Evolutionary conservation across 2,888 invertebrate species (phyloP).

Genomic region (Helicoverpa assulta): DNA sequence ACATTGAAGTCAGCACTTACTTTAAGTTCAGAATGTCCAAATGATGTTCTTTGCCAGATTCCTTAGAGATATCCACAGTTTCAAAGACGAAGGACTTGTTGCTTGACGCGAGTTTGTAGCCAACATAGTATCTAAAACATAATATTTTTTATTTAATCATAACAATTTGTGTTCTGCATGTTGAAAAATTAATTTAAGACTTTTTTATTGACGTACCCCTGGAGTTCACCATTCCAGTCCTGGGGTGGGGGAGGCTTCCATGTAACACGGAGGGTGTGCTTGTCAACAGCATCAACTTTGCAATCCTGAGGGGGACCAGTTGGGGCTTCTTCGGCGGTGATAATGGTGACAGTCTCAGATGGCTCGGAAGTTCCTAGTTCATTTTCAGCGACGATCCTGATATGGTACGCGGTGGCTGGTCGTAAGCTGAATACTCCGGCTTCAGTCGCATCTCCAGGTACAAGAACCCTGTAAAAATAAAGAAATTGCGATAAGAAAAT

Average conservation of each 20-base stretch:
- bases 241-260: conserved; percentile 97
- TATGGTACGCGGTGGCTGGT: conserved; percentile 97
- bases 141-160: background rate
- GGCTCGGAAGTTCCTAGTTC: conserved; percentile 98
- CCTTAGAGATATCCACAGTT: conserved; percentile 97
- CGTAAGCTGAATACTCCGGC: conserved; percentile 96
- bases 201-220: conserved; percentile 75
- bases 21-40: conserved; percentile 95
- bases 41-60: conserved; percentile 97
- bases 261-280: conserved; percentile 95
- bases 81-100: conserved; percentile 97
- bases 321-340: conserved; percentile 98
- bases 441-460: conserved; percentile 97
- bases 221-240: conserved; percentile 98
- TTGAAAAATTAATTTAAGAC: background rate
- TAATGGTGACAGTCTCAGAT: conserved; percentile 97
- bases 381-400: conserved; percentile 97
- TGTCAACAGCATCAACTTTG: conserved; percentile 96
- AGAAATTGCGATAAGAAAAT: background rate
- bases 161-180: background rate
- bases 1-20: conserved; percentile 74
- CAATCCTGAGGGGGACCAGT: conserved; percentile 96
- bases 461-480: conserved; percentile 91
- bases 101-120: conserved; percentile 95
- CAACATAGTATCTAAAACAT: conserved; percentile 95